Percentiles rank a stretch among this genome's conserved stretches.
Conservation (phyloP, 1,140 invertebrate genomes). For the Musca vetustissima region DNA sequence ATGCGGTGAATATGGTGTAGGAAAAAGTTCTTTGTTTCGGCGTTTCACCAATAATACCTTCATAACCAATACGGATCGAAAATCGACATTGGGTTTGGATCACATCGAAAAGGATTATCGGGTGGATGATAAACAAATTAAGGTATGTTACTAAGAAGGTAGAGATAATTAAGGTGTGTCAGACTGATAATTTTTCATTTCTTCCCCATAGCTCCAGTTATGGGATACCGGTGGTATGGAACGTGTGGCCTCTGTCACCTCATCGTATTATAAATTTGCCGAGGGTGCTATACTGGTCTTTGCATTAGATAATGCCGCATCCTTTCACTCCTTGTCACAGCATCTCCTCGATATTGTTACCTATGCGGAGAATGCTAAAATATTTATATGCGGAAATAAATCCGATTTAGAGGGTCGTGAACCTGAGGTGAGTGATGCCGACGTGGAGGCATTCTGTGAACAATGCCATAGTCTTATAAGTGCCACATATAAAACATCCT, state of each 20-base stretch:
- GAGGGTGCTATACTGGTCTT: slow-evolving; percentile 90
- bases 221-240: slow-evolving; percentile 96
- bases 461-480: slow-evolving; percentile 90
- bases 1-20: slow-evolving; percentile 93
- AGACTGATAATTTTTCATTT: slow-evolving; percentile 22
- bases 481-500: slow-evolving; percentile 87
- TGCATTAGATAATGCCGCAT: slow-evolving; percentile 85
- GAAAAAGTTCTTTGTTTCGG: slow-evolving; percentile 90
- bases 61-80: slow-evolving; percentile 73
- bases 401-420: slow-evolving; percentile 73
- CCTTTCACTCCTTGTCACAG: slow-evolving; percentile 88
- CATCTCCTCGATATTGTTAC: slow-evolving; percentile 88
- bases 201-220: slow-evolving; percentile 71
- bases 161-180: background rate
- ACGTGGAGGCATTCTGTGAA: slow-evolving; percentile 90
- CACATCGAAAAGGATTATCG: slow-evolving; percentile 81
- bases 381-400: slow-evolving; percentile 91
- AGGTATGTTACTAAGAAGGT: slow-evolving; percentile 59
- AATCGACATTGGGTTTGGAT: slow-evolving; percentile 88
- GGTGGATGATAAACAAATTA: slow-evolving; percentile 73
- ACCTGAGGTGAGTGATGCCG: slow-evolving; percentile 76
- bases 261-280: slow-evolving; percentile 91
- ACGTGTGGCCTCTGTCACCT: slow-evolving; percentile 88
- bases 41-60: slow-evolving; percentile 78
- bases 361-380: slow-evolving; percentile 91